Percentiles rank a stretch among this genome's conserved stretches.
These are phyloP conservation scores for Acanthiza pusilla DNA, from an alignment of 2,797 vertebrate genomes.

Conservation along the genomic window DNA sequence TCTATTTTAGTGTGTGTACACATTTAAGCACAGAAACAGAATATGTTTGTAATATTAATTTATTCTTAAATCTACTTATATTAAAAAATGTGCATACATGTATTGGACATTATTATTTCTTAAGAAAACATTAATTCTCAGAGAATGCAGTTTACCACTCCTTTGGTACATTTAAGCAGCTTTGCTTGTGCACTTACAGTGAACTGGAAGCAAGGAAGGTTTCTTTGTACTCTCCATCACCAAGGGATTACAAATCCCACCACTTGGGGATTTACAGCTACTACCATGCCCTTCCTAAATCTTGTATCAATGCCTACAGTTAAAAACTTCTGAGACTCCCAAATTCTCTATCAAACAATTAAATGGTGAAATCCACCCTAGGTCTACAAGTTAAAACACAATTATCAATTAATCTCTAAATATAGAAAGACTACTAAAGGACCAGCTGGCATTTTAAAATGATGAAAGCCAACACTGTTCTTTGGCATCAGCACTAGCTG, in stretches of 20 bases:
- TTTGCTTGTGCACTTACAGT: background rate
- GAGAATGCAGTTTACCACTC: background rate
- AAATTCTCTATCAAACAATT: background rate
- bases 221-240: background rate
- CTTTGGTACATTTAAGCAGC: background rate
- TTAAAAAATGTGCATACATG: background rate
- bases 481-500: constrained; percentile 5
- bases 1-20: background rate
- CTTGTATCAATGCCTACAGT: background rate
- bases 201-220: background rate
- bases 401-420: constrained; percentile 15
- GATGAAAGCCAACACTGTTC: background rate
- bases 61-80: background rate
- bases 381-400: background rate
- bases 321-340: background rate
- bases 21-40: background rate
- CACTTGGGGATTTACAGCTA: background rate
- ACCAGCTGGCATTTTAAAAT: constrained; percentile 37
- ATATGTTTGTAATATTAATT: background rate
- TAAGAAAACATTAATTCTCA: background rate
- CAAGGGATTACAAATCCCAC: background rate
- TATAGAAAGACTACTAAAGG: constrained; percentile 20
- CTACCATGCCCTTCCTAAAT: background rate
- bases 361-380: background rate
- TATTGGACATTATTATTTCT: background rate